Evolutionary conservation across 2,797 vertebrate genomes (phyloP), one percentile per base, ranked within the genome.

Genomic region (Arnoldichthys spilopterus): DNA sequence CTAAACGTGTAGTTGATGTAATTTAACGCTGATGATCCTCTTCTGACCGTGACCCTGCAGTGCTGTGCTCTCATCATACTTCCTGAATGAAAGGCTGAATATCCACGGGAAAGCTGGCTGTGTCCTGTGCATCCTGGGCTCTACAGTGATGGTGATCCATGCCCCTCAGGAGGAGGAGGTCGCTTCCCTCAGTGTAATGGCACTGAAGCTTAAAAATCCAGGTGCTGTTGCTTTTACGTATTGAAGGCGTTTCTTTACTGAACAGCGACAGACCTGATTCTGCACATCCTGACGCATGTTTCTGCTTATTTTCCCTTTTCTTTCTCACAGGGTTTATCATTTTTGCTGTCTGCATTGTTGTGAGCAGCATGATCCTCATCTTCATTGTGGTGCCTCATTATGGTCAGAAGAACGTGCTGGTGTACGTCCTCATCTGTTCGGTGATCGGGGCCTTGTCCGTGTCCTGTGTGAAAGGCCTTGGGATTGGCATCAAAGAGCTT

Each of bases 391-490:
- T 92, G 0, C 95, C 95, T 1, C 90, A 88, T 20, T 95, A 94
- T 0, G 95, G 95, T 80, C 94, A 95, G 89, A 95, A 90, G 91
- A 96, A 95, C 1, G 89, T 96, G 61, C 89, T 96, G 82, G 92
- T 96, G 79, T 96, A 95, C 85, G 93, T 96, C 88, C 87, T 95
- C 82, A 94, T 96, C 90, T 96, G 95, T 90, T 97, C 94, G 0
- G 91, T 94, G 85, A 93, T 95, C 13, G 95, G 94, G 85, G 96
- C 95, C 0, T 91, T 96, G 59, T 96, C 94, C 0, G 93, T 96
- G 64, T 95, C 94, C 80, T 96, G 92, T 0, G 95, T 95, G 78
- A 97, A 96, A 90, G 95, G 95, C 85, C 88, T 96, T 84, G 95
- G 94, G 40, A 95, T 96, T 76, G 94, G 94, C 78, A 92, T 96